Evolutionary conservation across 2,113 vertebrate genomes (phyloP).

Genomic region (Aramus guarauna): DNA sequence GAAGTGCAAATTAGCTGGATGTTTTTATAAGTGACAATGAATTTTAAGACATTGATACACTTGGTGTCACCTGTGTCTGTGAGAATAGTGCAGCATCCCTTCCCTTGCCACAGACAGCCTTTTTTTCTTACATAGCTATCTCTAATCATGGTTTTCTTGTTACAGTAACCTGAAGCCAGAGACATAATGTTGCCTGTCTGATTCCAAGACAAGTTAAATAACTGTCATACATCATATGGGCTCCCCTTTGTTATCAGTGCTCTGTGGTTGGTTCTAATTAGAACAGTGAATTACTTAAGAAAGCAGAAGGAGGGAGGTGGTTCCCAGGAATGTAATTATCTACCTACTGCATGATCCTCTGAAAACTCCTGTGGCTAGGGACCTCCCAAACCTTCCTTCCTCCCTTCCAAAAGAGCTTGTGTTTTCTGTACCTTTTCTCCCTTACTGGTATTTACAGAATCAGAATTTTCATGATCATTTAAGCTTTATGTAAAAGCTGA

Average conservation of each 20-base stretch:
- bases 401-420: neutral
- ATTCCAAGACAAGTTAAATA: constrained; percentile 33
- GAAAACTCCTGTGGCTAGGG: neutral
- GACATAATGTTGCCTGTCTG: neutral
- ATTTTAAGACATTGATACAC: neutral
- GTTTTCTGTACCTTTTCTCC: neutral
- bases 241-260: constrained; percentile 19
- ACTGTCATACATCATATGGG: neutral
- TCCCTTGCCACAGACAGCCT: neutral
- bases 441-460: neutral
- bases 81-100: neutral
- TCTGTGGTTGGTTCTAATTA: constrained; percentile 43
- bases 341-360: neutral
- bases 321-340: constrained; percentile 43
- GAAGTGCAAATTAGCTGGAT: neutral
- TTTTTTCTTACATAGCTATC: neutral
- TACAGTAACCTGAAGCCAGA: neutral
- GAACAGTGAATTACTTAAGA: constrained; percentile 44
- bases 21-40: neutral
- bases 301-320: constrained; percentile 21
- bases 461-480: neutral
- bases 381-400: neutral
- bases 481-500: neutral
- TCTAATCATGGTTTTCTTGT: neutral
- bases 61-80: neutral